Percentiles rank a stretch among this genome's conserved stretches.
Evolutionary conservation across 2,888 invertebrate species (phyloP).

Genomic region (Dichetophora obliterata): DNA sequence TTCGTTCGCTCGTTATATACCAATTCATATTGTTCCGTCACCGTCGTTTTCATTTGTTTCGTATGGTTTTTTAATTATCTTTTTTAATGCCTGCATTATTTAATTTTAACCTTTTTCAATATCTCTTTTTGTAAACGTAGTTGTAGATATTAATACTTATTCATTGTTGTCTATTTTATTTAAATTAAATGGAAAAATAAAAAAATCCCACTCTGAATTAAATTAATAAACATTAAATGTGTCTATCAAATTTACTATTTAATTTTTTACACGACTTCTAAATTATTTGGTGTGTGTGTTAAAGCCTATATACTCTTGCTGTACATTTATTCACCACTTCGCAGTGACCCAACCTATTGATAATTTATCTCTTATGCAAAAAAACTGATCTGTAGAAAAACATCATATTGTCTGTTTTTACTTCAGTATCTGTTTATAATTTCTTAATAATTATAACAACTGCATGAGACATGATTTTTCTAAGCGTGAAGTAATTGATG

Average conservation of each 20-base stretch:
- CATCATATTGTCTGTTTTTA: background rate
- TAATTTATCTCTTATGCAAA: background rate
- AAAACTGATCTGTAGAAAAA: background rate
- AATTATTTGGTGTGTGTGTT: background rate
- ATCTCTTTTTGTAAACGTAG: background rate
- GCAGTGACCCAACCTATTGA: conserved; percentile 3
- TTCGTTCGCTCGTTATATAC: conserved; percentile 1
- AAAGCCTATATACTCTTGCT: background rate
- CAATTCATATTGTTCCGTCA: conserved; percentile 2
- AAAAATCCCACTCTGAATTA: background rate
- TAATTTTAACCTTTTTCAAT: background rate
- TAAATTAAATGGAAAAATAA: background rate
- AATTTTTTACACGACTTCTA: background rate
- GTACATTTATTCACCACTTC: background rate
- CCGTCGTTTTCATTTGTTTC: conserved; percentile 7
- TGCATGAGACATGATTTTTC: background rate
- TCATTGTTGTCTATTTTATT: background rate
- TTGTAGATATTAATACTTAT: background rate
- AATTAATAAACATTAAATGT: background rate
- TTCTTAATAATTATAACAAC: background rate
- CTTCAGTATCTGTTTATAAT: background rate
- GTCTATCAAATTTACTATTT: background rate
- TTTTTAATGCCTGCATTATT: background rate
- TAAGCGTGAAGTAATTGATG: background rate
- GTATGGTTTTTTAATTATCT: background rate